Conservation (phyloP, 2,113 vertebrate species). For the Muntiacus muntjak region DNA sequence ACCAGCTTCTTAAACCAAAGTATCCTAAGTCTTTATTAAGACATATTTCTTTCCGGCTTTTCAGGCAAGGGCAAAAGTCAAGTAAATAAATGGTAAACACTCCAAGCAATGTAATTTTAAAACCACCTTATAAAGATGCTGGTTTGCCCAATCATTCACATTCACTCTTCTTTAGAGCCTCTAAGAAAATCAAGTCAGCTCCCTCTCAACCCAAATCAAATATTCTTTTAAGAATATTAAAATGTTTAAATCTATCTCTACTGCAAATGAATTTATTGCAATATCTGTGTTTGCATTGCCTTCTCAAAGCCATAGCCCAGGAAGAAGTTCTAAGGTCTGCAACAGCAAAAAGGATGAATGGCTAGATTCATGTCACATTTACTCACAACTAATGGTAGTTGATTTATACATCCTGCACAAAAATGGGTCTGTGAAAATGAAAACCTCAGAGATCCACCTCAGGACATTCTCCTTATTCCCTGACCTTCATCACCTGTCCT, state of each 20-base stretch:
- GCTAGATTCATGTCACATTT: not conserved
- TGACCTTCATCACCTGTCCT: not conserved
- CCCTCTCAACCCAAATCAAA: not conserved
- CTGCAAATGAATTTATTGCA: not conserved
- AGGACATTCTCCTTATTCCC: not conserved
- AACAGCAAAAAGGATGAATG: not conserved
- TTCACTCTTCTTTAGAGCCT: not conserved
- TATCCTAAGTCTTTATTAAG: not conserved
- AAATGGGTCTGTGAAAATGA: not conserved
- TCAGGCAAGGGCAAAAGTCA: not conserved
- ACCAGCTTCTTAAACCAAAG: not conserved
- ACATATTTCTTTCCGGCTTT: not conserved
- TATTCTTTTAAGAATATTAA: constrained; percentile 1
- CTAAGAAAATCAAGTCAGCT: not conserved
- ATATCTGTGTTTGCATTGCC: not conserved
- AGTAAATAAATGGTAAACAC: constrained; percentile 12
- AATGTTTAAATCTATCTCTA: not conserved
- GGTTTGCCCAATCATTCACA: not conserved
- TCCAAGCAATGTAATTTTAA: not conserved
- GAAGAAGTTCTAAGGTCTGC: not conserved
- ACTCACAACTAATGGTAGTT: not conserved
- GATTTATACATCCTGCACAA: not conserved
- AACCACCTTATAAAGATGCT: not conserved
- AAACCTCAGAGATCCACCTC: not conserved
- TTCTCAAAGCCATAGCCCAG: not conserved